These are phyloP conservation scores for Drosophila colorata DNA, from an alignment of 2,888 invertebrate genomes.

Conservation along the genomic window DNA sequence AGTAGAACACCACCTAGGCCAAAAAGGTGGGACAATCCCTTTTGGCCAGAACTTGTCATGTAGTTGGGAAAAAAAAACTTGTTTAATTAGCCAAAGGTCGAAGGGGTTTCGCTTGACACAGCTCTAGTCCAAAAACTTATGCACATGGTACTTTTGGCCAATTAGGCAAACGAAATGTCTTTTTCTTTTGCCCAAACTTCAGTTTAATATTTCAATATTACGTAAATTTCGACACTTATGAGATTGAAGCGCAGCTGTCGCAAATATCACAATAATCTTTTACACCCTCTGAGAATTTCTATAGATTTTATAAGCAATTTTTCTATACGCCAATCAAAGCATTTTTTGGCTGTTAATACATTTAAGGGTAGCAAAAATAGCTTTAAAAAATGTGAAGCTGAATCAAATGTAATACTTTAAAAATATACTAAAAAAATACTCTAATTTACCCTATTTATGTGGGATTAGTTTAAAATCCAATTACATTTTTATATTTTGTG, in stretches of 20 bases:
- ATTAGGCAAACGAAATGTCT: conserved; percentile 32
- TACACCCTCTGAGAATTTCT: background rate
- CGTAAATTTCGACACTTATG: conserved; percentile 26
- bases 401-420: too few species aligned
- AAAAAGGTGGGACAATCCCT: conserved; percentile 4
- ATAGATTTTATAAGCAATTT: background rate
- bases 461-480: background rate
- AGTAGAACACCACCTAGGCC: conserved; percentile 6
- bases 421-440: too few species aligned
- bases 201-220: conserved; percentile 16
- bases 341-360: background rate
- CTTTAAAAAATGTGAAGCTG: too few species aligned
- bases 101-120: background rate
- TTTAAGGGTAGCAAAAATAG: background rate
- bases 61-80: conserved; percentile 31
- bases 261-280: background rate
- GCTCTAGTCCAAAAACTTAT: conserved; percentile 7
- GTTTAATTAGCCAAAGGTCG: conserved; percentile 55
- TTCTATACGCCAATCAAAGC: background rate
- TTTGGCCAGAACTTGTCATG: conserved; percentile 16
- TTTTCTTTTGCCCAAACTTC: conserved; percentile 5
- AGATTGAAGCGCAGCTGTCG: conserved; percentile 36
- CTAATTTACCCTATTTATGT: background rate
- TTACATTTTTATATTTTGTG: background rate
- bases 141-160: conserved; percentile 37